Base-by-base conservation (phyloP, 2,888 invertebrate genomes). In the Drosophila eohydei region DNA sequence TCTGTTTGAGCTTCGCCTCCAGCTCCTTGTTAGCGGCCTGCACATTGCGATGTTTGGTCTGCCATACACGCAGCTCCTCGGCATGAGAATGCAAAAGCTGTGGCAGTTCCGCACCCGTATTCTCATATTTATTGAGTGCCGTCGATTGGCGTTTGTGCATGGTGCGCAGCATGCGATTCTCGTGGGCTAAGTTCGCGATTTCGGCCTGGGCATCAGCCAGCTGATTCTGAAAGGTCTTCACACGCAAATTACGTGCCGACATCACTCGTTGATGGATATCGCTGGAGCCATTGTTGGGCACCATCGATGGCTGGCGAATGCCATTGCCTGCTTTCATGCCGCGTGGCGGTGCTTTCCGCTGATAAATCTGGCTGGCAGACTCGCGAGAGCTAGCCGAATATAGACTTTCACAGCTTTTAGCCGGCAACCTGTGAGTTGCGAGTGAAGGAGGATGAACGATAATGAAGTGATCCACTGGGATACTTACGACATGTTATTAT, bases 131-230 rank as follows among this genome's bases (percentile, higher is more conserved):
- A 80, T 95, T 95, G 57, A 97, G 92, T 0, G 97, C 97, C 67
- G 95, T 95, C 86, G 97, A 96, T 86, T 97, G 97, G 56, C 97
- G 94, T 90, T 96, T 96, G 92, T 96, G 96, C 43, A 97, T 92
- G 4, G 95, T 96, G 81, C 95, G 95, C 36, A 97, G 91, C 43
- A 96, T 94, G 80, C 95, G 95, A 90, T 97, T 97, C 91, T 97
- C 97, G 89, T 96, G 94, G 2, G 94, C 93, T 46, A 95, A 90
- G 91, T 95, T 95, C 89, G 96, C 95, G 70, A 97, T 94, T 90
- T 96, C 96, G 82, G 95, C 96, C 90, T 96, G 96, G 0, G 96
- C 96, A 91, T 96, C 96, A 6, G 95, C 95, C 62, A 97, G 90
- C 91, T 97, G 96, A 92, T 96, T 97, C 93, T 97, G 97, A 74